These are phyloP conservation scores for Rhagium mordax DNA, from an alignment of 2,888 invertebrate species.

Conservation along the genomic window DNA sequence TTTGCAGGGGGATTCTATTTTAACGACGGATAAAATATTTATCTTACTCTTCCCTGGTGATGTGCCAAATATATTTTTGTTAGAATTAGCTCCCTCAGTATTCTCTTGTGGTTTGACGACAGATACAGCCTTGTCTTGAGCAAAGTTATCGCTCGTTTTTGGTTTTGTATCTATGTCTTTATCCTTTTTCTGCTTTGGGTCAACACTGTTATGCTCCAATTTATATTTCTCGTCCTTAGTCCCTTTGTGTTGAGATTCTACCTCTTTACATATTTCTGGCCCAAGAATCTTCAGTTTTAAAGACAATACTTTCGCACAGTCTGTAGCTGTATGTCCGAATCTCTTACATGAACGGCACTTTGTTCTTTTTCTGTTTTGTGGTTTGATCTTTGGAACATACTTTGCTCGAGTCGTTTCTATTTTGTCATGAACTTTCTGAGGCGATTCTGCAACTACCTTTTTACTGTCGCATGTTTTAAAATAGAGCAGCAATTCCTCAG, in stretches of 20 bases:
- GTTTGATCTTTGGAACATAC: no score
- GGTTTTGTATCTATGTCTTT: no score
- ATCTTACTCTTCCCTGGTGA: neutral
- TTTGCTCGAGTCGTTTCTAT: neutral
- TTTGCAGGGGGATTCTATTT: neutral
- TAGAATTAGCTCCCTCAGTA: neutral
- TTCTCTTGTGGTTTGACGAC: neutral
- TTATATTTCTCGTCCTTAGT: no score
- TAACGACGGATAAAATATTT: no score
- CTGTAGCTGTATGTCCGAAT: neutral
- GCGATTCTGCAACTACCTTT: neutral
- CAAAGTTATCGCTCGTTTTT: no score
- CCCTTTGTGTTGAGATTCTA: no score
- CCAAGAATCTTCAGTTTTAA: neutral
- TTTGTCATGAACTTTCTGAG: neutral
- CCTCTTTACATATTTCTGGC: no score
- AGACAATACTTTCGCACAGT: neutral
- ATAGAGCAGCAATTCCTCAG: neutral
- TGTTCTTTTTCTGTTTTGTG: neutral
- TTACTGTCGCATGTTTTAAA: slow-evolving; percentile 1
- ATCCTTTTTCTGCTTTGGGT: no score
- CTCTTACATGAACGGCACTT: neutral
- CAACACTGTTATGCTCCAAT: no score
- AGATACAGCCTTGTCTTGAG: no score
- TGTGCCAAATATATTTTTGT: neutral